Conservation (phyloP, 1,140 invertebrate genomes). For the Caenorhabditis tropicalis region DNA sequence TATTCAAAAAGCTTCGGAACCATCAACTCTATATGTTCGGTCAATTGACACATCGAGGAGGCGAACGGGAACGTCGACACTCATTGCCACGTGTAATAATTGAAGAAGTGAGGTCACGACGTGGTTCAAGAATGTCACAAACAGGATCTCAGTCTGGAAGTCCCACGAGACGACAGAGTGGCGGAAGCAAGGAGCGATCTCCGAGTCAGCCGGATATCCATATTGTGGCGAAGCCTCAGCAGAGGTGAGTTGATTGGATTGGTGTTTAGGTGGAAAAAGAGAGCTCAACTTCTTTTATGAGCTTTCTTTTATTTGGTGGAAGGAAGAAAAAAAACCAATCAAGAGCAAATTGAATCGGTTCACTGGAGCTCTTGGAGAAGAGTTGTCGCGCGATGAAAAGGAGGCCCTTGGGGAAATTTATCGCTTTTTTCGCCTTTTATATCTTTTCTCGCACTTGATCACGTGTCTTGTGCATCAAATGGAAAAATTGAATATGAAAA, state of each 20-base stretch:
- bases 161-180: constrained; percentile 43
- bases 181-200: constrained; percentile 53
- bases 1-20: constrained; percentile 54
- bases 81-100: constrained; percentile 57
- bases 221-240: constrained; percentile 46
- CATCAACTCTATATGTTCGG: constrained; percentile 60
- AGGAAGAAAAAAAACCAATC: constrained; percentile 27
- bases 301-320: constrained; percentile 36
- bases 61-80: constrained; percentile 29
- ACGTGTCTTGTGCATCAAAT: background rate
- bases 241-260: constrained; percentile 51
- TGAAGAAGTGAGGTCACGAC: constrained; percentile 54
- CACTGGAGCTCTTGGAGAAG: background rate
- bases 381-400: constrained; percentile 25
- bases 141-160: constrained; percentile 53
- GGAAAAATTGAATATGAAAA: background rate
- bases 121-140: constrained; percentile 54
- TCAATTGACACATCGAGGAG: constrained; percentile 20
- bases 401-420: constrained; percentile 43
- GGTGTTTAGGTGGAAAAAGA: background rate
- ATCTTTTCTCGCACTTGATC: constrained; percentile 38
- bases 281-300: background rate
- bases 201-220: constrained; percentile 59
- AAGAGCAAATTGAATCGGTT: constrained; percentile 38
- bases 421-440: constrained; percentile 12